Conservation (phyloP, 2,113 vertebrate species). For the Xyrauchen texanus region DNA sequence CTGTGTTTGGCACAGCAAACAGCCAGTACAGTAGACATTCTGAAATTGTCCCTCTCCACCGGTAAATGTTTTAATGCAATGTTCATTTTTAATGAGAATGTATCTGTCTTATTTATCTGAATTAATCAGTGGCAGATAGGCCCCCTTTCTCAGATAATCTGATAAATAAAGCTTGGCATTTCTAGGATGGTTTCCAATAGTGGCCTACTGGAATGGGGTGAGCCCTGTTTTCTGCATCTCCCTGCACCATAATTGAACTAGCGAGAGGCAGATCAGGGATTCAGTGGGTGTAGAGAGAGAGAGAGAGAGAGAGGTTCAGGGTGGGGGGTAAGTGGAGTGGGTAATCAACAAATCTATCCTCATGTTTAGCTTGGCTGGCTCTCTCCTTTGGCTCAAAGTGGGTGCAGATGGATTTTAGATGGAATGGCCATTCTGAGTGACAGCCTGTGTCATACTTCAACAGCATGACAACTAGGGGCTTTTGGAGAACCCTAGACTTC, state of each 20-base stretch:
- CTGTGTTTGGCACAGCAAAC: neutral
- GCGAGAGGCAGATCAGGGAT: conserved; percentile 12
- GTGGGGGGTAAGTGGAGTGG: conserved; percentile 30
- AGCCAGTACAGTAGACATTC: conserved; percentile 28
- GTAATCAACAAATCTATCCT: conserved; percentile 51
- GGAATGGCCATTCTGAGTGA: conserved; percentile 34
- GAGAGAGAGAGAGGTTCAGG: neutral
- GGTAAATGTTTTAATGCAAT: conserved; percentile 44
- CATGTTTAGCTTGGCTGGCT: conserved; percentile 30
- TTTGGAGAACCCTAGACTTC: neutral
- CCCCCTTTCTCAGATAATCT: conserved; percentile 44
- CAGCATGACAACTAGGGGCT: conserved; percentile 20
- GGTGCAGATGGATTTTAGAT: conserved; percentile 44
- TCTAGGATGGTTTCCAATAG: conserved; percentile 36
- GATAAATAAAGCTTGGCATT: conserved; percentile 44
- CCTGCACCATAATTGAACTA: conserved; percentile 13
- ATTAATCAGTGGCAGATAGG: conserved; percentile 45
- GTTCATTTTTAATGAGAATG: conserved; percentile 58
- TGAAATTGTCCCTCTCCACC: conserved; percentile 5
- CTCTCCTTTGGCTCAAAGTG: conserved; percentile 32
- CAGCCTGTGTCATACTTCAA: conserved; percentile 41
- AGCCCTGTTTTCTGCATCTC: conserved; percentile 12
- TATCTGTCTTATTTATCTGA: conserved; percentile 58
- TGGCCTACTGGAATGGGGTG: conserved; percentile 25
- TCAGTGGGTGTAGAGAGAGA: conserved; percentile 2